Evolutionary conservation across 2,797 vertebrate species (phyloP).

Genomic region (Phyllotis vaccarum): DNA sequence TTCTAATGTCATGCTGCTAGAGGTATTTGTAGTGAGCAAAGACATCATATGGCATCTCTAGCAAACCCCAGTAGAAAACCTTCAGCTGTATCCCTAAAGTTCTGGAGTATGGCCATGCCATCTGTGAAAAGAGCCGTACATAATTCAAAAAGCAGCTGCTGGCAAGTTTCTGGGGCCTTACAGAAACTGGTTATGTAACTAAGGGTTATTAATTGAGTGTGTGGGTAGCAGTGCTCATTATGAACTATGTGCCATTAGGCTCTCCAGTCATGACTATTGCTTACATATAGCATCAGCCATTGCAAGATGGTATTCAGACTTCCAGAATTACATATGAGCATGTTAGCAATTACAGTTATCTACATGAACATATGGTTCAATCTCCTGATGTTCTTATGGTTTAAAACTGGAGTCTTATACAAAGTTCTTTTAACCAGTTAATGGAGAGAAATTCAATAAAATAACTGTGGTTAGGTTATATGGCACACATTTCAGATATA

Average conservation of each 20-base stretch:
- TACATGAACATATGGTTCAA: background rate
- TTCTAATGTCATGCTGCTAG: background rate
- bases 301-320: background rate
- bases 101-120: conserved; percentile 23
- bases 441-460: background rate
- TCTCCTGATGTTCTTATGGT: background rate
- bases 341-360: background rate
- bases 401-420: background rate
- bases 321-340: background rate
- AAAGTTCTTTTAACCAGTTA: background rate
- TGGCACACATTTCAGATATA: background rate
- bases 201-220: background rate
- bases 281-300: background rate
- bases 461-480: background rate
- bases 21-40: conserved; percentile 64
- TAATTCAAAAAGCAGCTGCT: conserved; percentile 1
- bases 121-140: background rate
- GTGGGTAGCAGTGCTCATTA: background rate
- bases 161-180: background rate
- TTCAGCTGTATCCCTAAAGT: background rate
- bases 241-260: background rate
- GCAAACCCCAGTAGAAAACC: background rate
- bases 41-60: conserved; percentile 4
- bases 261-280: background rate
- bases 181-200: background rate